Conservation (phyloP, 2,888 invertebrate species). For the Dolomedes plantarius region DNA sequence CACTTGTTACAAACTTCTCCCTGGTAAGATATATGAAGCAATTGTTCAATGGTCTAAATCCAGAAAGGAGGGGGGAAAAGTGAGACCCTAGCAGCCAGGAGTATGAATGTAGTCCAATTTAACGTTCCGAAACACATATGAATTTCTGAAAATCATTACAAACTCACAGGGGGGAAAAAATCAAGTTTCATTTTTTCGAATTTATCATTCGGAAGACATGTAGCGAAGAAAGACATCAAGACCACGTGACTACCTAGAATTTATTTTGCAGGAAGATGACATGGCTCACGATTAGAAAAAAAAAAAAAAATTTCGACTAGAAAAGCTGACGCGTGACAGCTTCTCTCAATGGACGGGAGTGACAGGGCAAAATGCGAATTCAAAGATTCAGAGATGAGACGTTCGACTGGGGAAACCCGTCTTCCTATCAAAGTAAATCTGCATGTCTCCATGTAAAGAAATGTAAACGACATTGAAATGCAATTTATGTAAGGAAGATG, state of each 20-base stretch:
- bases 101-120: too few species aligned
- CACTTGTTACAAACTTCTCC: too few species aligned
- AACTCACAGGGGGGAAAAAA: too few species aligned
- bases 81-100: too few species aligned
- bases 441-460: background rate
- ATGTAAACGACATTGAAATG: slow-evolving; percentile 11
- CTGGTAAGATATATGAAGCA: too few species aligned
- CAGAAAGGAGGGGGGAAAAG: too few species aligned
- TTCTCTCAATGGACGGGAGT: slow-evolving; percentile 2
- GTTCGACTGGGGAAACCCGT: background rate
- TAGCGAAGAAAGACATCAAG: background rate
- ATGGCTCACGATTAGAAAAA: background rate
- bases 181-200: background rate
- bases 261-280: slow-evolving; percentile 1
- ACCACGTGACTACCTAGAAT: background rate
- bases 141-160: too few species aligned
- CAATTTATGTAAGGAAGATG: slow-evolving; percentile 16
- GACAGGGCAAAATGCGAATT: slow-evolving; percentile 1
- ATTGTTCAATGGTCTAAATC: too few species aligned
- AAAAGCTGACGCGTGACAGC: background rate
- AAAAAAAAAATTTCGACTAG: background rate
- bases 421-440: slow-evolving; percentile 16
- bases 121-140: too few species aligned
- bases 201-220: background rate
- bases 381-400: slow-evolving; percentile 6